Base-by-base conservation (phyloP, 2,797 vertebrate species). In the Alfaro cultratus region DNA sequence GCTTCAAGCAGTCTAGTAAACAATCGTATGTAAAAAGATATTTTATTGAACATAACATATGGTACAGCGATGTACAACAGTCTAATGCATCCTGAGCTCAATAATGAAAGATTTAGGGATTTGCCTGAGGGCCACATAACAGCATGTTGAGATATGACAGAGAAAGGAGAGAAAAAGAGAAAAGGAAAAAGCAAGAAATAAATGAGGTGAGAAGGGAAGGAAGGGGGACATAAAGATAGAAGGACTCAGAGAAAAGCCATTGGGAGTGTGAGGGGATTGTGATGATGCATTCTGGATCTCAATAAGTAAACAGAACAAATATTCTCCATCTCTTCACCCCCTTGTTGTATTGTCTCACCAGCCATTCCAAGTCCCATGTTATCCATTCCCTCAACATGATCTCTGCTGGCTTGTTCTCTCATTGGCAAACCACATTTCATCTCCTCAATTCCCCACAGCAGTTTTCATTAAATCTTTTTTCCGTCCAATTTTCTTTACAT, bases 221-320 rank as follows among this genome's bases (percentile, higher is more conserved):
- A 76, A 85, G 74, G 71, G 41, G 73, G 77, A 76, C 68, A 34
- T 78, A 73, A 79, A 83, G 75, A 87, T 64, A 43, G 85, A 57
- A 73, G 79, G 75, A 83, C 57, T 55, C 60, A 43, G 73, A 80
- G 70, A 84, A 70, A 85, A 86, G 86, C 85, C 84, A 68, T 71
- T 81, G 86, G 80, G 88, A 85, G 74, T 84, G 83, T 74, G 36
- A 73, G 70, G 75, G 80, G 80, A 84, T 79, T 90, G 85, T 89
- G 83, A 89, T 93, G 81, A 79, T 77, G 80, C 76, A 89, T 93
- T 85, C 88, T 85, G 84, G 86, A 90, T 91, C 83, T 93, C 89
- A 92, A 91, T 92, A 92, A 94, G 91, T 91, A 92, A 94, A 93
- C 87, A 90, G 80, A 92, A 92, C 90, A 93, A 93, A 93, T 90